phyloP scores from a whole-genome alignment of 2,113 vertebrate genomes.

The Anser brachyrhynchus region DNA sequence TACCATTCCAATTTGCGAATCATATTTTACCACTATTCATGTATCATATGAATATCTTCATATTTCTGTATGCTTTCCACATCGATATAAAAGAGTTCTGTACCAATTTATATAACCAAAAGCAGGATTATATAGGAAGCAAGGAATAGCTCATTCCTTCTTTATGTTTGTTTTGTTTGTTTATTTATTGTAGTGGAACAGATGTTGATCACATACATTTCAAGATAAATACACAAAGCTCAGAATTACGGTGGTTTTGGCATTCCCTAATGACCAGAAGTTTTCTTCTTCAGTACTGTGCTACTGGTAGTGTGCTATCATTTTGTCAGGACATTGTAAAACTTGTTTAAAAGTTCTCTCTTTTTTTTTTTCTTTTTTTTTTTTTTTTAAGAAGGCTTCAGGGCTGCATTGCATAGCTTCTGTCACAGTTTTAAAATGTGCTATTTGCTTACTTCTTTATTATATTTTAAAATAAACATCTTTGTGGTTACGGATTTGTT shows the following conservation, averaged over 20 bases:
- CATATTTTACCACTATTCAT: neutral
- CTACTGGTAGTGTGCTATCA: rapidly evolving
- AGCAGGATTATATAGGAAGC: neutral
- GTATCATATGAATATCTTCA: neutral
- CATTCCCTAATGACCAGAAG: neutral
- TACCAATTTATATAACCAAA: neutral
- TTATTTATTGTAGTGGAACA: neutral
- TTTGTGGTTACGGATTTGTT: neutral
- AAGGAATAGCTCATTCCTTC: neutral
- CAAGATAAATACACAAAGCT: neutral
- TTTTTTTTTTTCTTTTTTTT: neutral
- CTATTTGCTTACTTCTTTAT: neutral
- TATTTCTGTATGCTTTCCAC: neutral
- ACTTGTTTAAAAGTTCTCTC: neutral
- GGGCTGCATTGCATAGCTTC: neutral
- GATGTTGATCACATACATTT: neutral
- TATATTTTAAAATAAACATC: neutral
- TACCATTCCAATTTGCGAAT: neutral
- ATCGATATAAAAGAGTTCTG: neutral
- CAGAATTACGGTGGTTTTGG: neutral
- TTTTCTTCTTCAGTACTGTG: neutral
- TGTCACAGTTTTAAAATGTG: neutral
- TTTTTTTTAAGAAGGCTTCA: neutral
- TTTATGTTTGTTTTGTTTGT: neutral
- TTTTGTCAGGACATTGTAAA: neutral